Evolutionary conservation across 2,888 invertebrate species (phyloP).

Genomic region (Eremobia ochroleuca): DNA sequence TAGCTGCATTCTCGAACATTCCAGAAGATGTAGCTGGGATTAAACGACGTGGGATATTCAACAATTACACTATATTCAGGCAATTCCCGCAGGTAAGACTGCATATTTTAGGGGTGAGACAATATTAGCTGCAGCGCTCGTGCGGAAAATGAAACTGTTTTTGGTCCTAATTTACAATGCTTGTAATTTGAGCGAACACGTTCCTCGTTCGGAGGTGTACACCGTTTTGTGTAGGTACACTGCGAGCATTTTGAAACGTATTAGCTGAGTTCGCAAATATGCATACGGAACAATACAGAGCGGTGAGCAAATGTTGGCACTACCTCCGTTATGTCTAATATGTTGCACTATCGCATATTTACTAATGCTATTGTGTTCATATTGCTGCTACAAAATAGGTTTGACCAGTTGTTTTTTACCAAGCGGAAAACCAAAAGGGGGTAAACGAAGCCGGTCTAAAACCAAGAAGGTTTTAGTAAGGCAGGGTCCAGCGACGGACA

Average conservation of each 20-base stretch:
- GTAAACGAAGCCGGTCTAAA: no score
- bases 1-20: constrained; percentile 89
- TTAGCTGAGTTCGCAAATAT: constrained; percentile 81
- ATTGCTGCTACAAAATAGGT: no score
- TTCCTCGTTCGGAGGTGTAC: constrained; percentile 77
- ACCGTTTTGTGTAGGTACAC: constrained; percentile 74
- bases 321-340: constrained; percentile 64
- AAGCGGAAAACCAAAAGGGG: no score
- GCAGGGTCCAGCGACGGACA: no score
- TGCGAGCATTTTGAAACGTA: constrained; percentile 81
- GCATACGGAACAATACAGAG: constrained; percentile 75
- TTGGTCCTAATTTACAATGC: constrained; percentile 88
- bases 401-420: no score
- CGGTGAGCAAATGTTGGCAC: constrained; percentile 72
- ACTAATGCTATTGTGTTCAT: constrained; percentile 32
- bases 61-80: constrained; percentile 88
- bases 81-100: constrained; percentile 86
- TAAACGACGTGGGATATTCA: constrained; percentile 89
- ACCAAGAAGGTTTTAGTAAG: no score
- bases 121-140: constrained; percentile 91
- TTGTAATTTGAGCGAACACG: constrained; percentile 84
- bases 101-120: constrained; percentile 89
- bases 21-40: constrained; percentile 89
- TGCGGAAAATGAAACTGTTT: constrained; percentile 91
- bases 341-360: constrained; percentile 42